Conservation (phyloP, 2,888 invertebrate species). For the Cephus pygmeus region DNA sequence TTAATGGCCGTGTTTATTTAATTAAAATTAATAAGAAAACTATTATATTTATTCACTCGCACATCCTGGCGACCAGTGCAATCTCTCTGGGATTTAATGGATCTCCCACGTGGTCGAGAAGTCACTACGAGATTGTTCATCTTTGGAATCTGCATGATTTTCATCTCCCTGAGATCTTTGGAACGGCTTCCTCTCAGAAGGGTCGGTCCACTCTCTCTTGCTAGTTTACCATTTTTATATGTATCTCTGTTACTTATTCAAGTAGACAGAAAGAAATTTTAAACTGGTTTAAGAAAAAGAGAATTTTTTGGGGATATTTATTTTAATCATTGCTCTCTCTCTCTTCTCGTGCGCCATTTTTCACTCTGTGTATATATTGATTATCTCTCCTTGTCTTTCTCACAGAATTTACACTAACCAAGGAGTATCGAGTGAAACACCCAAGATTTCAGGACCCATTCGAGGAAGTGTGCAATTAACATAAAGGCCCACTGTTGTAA, state of each 20-base stretch:
- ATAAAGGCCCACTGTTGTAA: not conserved
- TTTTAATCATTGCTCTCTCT: not conserved
- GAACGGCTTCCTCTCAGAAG: not conserved
- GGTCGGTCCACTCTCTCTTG: not conserved
- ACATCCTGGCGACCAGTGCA: constrained; percentile 16
- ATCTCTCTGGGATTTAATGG: constrained; percentile 20
- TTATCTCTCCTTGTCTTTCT: not conserved
- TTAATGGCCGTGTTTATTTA: constrained; percentile 6
- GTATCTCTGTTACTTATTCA: not conserved
- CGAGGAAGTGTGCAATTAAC: not conserved
- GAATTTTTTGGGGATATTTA: not conserved
- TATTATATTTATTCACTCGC: not conserved
- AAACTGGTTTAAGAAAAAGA: not conserved
- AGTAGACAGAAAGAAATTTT: not conserved
- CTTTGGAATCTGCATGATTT: constrained; percentile 22
- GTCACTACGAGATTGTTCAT: not conserved
- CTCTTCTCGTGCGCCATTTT: not conserved
- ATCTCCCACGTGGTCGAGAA: not conserved
- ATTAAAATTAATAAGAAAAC: constrained; percentile 17
- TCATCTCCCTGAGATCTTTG: not conserved
- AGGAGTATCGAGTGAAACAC: not conserved
- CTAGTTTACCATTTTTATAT: not conserved
- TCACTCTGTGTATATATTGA: not conserved
- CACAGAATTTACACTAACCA: not conserved
- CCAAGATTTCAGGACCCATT: not conserved